phyloP scores from a whole-genome alignment of 1,140 invertebrate species.

The Aphelinus atriplicis region DNA sequence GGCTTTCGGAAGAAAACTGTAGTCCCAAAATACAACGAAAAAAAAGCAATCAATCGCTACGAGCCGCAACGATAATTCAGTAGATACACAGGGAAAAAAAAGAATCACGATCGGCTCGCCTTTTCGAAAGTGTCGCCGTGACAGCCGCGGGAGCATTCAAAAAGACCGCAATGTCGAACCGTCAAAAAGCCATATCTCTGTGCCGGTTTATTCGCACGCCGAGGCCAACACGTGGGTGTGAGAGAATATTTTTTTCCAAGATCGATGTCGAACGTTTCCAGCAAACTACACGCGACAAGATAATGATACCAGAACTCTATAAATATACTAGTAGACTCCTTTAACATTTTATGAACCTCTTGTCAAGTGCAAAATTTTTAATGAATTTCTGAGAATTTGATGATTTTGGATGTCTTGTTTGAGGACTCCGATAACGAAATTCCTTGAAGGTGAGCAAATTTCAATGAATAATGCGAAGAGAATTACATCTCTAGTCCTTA shows the following conservation, averaged over 20 bases:
- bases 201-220: slow-evolving; percentile 17
- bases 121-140: slow-evolving; percentile 20
- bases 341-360: too few relatives aligned
- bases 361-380: neutral
- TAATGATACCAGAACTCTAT: too few relatives aligned
- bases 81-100: slow-evolving; percentile 1
- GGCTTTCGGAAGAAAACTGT: slow-evolving; percentile 28
- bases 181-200: slow-evolving; percentile 31
- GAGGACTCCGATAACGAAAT: slow-evolving; percentile 11
- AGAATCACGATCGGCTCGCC: neutral
- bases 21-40: neutral
- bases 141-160: slow-evolving; percentile 11
- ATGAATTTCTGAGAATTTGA: slow-evolving; percentile 28
- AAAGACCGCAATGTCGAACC: slow-evolving; percentile 11
- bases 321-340: too few relatives aligned
- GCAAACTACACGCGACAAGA: too few relatives aligned
- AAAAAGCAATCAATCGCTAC: neutral
- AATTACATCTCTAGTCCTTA: too few relatives aligned
- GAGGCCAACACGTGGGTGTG: slow-evolving; percentile 23
- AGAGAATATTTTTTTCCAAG: slow-evolving; percentile 29
- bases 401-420: slow-evolving; percentile 11
- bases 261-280: neutral
- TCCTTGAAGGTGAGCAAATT: neutral
- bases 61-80: slow-evolving; percentile 4
- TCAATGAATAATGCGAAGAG: slow-evolving; percentile 12